Percentiles rank a stretch among this genome's conserved stretches.
phyloP scores from a whole-genome alignment of 2,113 vertebrate genomes.

The Chloropsis hardwickii region DNA sequence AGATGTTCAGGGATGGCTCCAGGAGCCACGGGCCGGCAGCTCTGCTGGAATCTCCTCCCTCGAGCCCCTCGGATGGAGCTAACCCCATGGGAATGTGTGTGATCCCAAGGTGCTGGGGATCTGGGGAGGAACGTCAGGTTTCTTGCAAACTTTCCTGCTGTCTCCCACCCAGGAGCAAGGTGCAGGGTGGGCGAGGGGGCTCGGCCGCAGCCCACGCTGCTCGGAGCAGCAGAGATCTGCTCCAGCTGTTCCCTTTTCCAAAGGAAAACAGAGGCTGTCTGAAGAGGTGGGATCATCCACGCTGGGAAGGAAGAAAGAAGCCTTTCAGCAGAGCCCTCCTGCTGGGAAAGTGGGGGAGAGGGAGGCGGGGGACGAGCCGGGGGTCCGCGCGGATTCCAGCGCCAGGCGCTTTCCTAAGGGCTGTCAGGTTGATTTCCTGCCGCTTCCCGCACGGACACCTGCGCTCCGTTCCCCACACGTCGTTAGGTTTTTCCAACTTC shows the following conservation, averaged over 20 bases:
- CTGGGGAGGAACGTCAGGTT: neutral
- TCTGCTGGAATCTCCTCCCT: neutral
- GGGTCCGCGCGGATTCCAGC: neutral
- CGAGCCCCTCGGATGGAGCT: rapidly evolving
- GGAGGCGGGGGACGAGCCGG: neutral
- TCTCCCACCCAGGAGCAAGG: neutral
- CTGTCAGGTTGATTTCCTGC: slow-evolving; percentile 19
- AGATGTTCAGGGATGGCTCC: neutral
- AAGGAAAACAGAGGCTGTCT: neutral
- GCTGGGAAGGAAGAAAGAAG: neutral
- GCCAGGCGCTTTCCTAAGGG: neutral
- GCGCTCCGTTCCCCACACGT: slow-evolving; percentile 25
- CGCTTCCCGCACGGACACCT: slow-evolving; percentile 6
- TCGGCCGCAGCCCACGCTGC: rapidly evolving
- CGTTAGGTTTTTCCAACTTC: slow-evolving; percentile 1
- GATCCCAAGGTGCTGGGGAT: neutral
- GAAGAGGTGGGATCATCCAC: neutral
- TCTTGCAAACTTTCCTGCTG: neutral
- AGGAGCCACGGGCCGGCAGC: neutral
- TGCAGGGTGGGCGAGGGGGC: neutral
- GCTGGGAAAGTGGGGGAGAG: neutral
- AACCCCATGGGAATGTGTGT: rapidly evolving
- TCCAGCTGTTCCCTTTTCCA: neutral
- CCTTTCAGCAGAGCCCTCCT: neutral
- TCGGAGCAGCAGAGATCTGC: neutral